Percentiles rank a stretch among this genome's conserved stretches.
phyloP scores from a whole-genome alignment of 2,113 vertebrate species.

The Guaruba guarouba region DNA sequence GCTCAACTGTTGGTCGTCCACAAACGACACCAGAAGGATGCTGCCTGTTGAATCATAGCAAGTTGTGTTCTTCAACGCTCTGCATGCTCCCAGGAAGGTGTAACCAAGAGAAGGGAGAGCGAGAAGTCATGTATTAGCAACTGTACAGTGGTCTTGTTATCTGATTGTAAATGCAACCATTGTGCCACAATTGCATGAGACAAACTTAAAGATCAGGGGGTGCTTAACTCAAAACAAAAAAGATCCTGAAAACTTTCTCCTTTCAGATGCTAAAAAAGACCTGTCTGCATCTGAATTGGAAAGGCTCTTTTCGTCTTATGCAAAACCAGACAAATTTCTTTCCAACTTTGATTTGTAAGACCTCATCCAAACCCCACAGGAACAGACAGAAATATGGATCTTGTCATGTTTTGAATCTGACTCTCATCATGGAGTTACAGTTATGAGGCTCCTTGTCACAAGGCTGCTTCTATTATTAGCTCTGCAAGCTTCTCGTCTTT shows the following conservation, averaged over 20 bases:
- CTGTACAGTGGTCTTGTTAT: neutral
- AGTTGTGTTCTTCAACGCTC: neutral
- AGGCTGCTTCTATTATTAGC: constrained; percentile 39
- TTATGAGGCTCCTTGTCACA: neutral
- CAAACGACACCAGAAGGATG: accelerated
- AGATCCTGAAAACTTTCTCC: neutral
- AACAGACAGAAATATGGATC: neutral
- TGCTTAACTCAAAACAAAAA: neutral
- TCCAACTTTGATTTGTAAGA: neutral
- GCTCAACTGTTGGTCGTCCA: neutral
- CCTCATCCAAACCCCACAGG: neutral
- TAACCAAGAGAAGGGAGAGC: neutral
- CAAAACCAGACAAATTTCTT: neutral
- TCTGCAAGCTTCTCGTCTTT: neutral
- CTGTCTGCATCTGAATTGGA: neutral
- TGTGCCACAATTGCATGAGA: neutral
- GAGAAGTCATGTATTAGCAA: neutral
- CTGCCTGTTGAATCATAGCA: neutral
- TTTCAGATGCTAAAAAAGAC: neutral
- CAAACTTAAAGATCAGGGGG: neutral
- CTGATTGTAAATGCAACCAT: neutral
- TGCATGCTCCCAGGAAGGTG: neutral
- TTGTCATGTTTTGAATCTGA: neutral
- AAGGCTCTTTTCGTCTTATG: neutral
- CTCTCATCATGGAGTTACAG: constrained; percentile 6